Percentiles rank a stretch among this genome's conserved stretches.
These are phyloP conservation scores for Pocillopora grandis DNA, from an alignment of 92 coral and sea anemone genomes.

Conservation along the genomic window DNA sequence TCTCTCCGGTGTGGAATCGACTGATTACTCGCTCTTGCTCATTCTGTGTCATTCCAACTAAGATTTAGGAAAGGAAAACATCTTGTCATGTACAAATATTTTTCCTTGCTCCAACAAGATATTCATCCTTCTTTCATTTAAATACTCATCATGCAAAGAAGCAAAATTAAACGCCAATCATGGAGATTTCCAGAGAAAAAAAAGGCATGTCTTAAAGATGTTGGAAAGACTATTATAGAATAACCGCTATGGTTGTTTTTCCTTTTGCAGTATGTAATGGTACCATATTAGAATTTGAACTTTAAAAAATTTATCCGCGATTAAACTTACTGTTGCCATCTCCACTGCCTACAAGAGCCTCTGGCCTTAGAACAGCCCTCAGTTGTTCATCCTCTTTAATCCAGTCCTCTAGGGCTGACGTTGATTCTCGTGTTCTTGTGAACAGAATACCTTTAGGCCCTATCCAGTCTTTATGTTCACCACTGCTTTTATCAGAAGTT, in stretches of 20 bases:
- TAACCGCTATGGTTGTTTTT: no score
- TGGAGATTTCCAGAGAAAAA: no score
- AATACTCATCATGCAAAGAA: no score
- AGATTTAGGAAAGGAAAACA: not conserved
- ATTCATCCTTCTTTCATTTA: no score
- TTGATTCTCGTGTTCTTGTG: constrained; percentile 82
- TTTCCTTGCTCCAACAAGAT: no score
- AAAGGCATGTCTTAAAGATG: no score
- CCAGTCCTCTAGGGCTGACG: constrained; percentile 79
- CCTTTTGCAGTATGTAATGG: no score
- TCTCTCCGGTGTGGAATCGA: constrained; percentile 77
- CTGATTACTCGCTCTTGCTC: constrained; percentile 81
- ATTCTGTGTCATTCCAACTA: constrained; percentile 91
- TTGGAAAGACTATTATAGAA: no score
- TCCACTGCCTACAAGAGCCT: constrained; percentile 80
- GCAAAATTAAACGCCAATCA: no score
- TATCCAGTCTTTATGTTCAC: constrained; percentile 1
- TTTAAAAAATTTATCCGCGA: not conserved
- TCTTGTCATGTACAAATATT: no score
- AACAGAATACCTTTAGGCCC: constrained; percentile 85
- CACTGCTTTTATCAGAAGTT: not conserved
- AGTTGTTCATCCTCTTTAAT: constrained; percentile 62
- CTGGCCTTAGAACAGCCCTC: constrained; percentile 62
- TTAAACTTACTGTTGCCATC: constrained; percentile 66
- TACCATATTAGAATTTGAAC: no score